Conservation (phyloP, 2,113 vertebrate genomes). For the Nestor notabilis region DNA sequence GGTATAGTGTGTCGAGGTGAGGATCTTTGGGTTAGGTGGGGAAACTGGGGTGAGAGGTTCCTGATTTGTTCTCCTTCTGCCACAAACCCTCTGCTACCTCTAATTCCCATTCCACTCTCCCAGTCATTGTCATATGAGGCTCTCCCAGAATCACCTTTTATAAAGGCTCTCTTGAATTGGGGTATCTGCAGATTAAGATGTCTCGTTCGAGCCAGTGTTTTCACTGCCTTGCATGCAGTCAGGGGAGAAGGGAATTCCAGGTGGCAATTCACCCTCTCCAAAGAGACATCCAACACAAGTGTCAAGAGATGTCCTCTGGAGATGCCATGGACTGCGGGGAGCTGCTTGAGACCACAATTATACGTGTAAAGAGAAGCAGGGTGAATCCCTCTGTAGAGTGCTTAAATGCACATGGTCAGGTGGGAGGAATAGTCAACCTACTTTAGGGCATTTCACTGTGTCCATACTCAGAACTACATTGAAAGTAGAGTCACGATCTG, state of each 20-base stretch:
- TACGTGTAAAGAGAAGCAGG: not conserved
- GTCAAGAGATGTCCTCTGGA: not conserved
- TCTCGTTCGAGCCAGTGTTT: not conserved
- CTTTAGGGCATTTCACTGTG: not conserved
- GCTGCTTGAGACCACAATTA: not conserved
- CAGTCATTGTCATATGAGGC: fast-evolving
- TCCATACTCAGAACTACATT: not conserved
- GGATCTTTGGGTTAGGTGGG: not conserved
- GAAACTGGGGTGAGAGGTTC: not conserved
- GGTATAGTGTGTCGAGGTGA: not conserved
- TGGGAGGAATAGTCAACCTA: not conserved
- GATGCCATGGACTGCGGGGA: not conserved
- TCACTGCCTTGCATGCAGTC: not conserved
- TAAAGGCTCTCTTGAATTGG: not conserved
- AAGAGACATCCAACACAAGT: not conserved
- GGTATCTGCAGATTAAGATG: not conserved
- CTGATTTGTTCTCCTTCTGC: not conserved
- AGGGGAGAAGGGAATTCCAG: not conserved
- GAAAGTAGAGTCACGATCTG: not conserved
- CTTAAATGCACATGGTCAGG: not conserved
- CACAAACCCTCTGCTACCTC: not conserved
- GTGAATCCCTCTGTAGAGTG: not conserved
- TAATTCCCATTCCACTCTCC: not conserved
- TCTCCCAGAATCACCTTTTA: not conserved
- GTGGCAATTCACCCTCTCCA: not conserved